Conservation (phyloP, 2,797 vertebrate genomes). For the Myripristis jacobus region DNA sequence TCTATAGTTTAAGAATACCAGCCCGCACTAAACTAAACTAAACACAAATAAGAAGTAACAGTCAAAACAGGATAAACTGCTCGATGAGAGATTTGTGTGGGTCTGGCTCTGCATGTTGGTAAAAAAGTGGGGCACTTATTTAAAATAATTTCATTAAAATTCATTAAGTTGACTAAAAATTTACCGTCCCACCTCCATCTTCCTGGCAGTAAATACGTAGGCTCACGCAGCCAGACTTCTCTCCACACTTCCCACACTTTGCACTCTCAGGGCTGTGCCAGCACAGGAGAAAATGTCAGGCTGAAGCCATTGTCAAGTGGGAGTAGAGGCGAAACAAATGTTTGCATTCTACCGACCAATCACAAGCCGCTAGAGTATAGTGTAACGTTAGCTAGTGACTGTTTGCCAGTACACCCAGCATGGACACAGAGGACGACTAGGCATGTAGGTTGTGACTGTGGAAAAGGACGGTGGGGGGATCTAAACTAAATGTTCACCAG, state of each 20-base stretch:
- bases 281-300: slow-evolving; percentile 68
- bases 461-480: slow-evolving; percentile 38
- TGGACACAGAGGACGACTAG: slow-evolving; percentile 37
- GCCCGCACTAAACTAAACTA: slow-evolving; percentile 58
- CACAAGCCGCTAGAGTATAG: slow-evolving; percentile 52
- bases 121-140: slow-evolving; percentile 43
- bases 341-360: slow-evolving; percentile 70
- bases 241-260: slow-evolving; percentile 75
- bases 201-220: slow-evolving; percentile 62
- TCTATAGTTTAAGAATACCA: slow-evolving; percentile 47
- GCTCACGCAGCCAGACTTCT: slow-evolving; percentile 68
- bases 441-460: slow-evolving; percentile 32
- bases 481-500: slow-evolving; percentile 19
- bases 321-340: slow-evolving; percentile 74
- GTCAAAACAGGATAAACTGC: slow-evolving; percentile 44
- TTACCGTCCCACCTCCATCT: slow-evolving; percentile 61
- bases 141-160: slow-evolving; percentile 50
- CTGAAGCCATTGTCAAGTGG: slow-evolving; percentile 66
- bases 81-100: slow-evolving; percentile 57
- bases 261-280: slow-evolving; percentile 62
- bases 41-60: slow-evolving; percentile 18
- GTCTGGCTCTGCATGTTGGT: slow-evolving; percentile 44
- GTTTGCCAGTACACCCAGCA: slow-evolving; percentile 56
- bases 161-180: slow-evolving; percentile 55
- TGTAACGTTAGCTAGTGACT: slow-evolving; percentile 51